These are phyloP conservation scores for Lophotriccus pileatus DNA, from an alignment of 2,797 vertebrate genomes.

Conservation along the genomic window DNA sequence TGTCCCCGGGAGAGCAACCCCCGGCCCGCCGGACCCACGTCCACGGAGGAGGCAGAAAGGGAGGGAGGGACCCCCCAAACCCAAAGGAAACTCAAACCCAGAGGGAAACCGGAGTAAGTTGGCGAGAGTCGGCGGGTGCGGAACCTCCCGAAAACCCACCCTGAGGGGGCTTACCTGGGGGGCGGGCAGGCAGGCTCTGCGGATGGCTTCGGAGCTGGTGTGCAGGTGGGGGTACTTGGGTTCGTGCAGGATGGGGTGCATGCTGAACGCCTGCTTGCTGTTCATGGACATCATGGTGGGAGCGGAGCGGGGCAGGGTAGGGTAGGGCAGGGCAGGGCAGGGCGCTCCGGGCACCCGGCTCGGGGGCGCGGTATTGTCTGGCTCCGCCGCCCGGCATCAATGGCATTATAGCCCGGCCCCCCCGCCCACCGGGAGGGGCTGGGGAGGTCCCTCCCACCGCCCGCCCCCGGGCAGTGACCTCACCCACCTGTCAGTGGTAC, in stretches of 20 bases:
- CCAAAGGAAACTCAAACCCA: background rate
- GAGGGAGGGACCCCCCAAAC: background rate
- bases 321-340: background rate
- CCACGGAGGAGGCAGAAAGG: too few relatives aligned
- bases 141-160: background rate
- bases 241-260: slow-evolving; percentile 92
- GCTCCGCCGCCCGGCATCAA: slow-evolving; percentile 53
- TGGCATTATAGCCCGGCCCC: slow-evolving; percentile 54
- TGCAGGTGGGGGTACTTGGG: slow-evolving; percentile 90
- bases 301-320: slow-evolving; percentile 18
- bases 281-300: slow-evolving; percentile 93
- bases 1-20: background rate
- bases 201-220: slow-evolving; percentile 89
- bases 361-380: slow-evolving; percentile 73
- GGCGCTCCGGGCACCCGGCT: slow-evolving; percentile 62
- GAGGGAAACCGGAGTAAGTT: background rate
- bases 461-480: slow-evolving; percentile 20
- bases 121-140: background rate
- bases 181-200: slow-evolving; percentile 86
- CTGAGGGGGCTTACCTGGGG: slow-evolving; percentile 81
- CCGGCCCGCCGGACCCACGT: background rate
- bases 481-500: background rate
- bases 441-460: slow-evolving; percentile 13
- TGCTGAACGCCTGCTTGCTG: slow-evolving; percentile 92
- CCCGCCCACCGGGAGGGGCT: slow-evolving; percentile 34